These are phyloP conservation scores for Lacanobia oleracea DNA, from an alignment of 2,888 invertebrate species.

Conservation along the genomic window DNA sequence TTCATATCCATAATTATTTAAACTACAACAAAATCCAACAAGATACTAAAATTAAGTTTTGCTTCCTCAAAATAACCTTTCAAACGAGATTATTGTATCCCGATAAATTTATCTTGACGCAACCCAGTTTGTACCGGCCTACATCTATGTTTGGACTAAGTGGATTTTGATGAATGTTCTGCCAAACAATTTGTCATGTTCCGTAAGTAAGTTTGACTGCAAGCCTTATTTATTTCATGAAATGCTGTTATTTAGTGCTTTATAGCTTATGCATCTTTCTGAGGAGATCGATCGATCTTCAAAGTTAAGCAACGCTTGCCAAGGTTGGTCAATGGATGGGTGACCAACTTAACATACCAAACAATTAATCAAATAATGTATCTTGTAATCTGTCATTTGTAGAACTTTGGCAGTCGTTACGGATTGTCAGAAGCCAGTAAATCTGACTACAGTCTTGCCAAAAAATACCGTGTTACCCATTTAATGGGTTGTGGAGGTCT, in stretches of 20 bases:
- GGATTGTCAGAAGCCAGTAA: too few species aligned
- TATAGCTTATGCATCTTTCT: too few species aligned
- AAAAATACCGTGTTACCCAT: too few species aligned
- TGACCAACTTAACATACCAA: too few species aligned
- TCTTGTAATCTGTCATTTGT: too few species aligned
- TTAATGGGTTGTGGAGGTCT: too few species aligned
- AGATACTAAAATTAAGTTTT: background rate
- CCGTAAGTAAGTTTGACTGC: constrained; percentile 35
- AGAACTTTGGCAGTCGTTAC: too few species aligned
- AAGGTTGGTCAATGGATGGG: too few species aligned
- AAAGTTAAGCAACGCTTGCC: too few species aligned
- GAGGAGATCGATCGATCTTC: too few species aligned
- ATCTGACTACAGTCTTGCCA: too few species aligned
- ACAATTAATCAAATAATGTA: too few species aligned
- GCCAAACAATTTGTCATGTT: constrained; percentile 49
- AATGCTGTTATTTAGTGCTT: constrained; percentile 1
- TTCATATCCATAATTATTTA: background rate
- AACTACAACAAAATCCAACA: background rate
- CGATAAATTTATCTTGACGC: constrained; percentile 40
- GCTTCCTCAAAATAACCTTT: constrained; percentile 10
- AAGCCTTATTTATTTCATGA: constrained; percentile 15
- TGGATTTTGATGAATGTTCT: constrained; percentile 53
- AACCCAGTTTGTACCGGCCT: constrained; percentile 31
- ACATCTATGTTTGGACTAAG: constrained; percentile 43
- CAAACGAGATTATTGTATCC: constrained; percentile 11